These are phyloP conservation scores for Dinothrombium tinctorium DNA, from an alignment of 1,140 invertebrate species.

Conservation along the genomic window DNA sequence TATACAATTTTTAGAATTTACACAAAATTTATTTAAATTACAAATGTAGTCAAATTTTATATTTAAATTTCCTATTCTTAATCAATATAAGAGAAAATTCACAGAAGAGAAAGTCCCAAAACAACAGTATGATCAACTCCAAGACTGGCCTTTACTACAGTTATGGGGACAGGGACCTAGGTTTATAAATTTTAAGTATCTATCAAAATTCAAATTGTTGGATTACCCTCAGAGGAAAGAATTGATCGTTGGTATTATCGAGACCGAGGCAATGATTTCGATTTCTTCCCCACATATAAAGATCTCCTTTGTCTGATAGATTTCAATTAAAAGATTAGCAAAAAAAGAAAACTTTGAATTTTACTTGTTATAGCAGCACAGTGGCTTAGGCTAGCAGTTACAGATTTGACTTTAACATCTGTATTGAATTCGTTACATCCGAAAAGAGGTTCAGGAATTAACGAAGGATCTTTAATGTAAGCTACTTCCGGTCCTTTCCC, in stretches of 20 bases:
- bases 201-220: conserved; percentile 1
- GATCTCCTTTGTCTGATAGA: conserved; percentile 31
- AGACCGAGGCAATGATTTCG: conserved; percentile 54
- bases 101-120: no score
- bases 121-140: conserved; percentile 57
- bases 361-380: conserved; percentile 43
- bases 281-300: conserved; percentile 78
- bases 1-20: no score
- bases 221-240: conserved; percentile 57
- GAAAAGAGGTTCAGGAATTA: conserved; percentile 53
- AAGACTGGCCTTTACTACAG: conserved; percentile 41
- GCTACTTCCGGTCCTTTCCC: conserved; percentile 57
- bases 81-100: no score
- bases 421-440: conserved; percentile 55
- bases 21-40: no score
- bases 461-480: conserved; percentile 33
- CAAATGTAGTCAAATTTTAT: no score
- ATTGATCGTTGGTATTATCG: conserved; percentile 49
- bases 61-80: no score
- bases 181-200: conserved; percentile 10
- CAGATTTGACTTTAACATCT: conserved; percentile 30
- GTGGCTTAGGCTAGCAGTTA: conserved; percentile 41
- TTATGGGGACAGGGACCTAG: conserved; percentile 42
- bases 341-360: background rate
- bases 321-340: background rate